phyloP scores from a whole-genome alignment of 2,888 invertebrate species.

The Eupithecia subfuscata region DNA sequence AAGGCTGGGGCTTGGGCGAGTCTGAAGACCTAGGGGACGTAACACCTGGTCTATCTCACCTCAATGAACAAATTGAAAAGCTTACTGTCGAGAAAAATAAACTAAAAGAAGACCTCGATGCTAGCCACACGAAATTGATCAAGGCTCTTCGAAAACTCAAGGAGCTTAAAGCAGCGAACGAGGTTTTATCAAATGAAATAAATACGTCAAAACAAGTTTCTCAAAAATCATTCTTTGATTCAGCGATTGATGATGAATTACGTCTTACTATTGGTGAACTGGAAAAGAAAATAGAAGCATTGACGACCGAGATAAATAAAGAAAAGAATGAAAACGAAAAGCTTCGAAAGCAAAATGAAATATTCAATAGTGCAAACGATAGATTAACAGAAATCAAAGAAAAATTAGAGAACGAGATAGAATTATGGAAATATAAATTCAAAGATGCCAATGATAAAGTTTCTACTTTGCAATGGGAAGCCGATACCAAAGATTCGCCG shows the following conservation, averaged over 20 bases:
- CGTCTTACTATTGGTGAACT: conserved; percentile 86
- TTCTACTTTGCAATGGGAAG: conserved; percentile 70
- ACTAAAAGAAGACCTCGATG: conserved; percentile 85
- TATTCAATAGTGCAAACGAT: conserved; percentile 90
- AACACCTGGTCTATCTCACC: conserved; percentile 78
- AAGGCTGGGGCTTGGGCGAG: conserved; percentile 76
- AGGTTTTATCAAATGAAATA: conserved; percentile 83
- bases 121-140: conserved; percentile 87
- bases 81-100: conserved; percentile 84
- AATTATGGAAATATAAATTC: conserved; percentile 88
- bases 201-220: conserved; percentile 80
- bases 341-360: conserved; percentile 88
- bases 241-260: conserved; percentile 92
- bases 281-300: conserved; percentile 86
- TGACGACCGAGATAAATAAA: conserved; percentile 83
- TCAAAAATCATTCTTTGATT: conserved; percentile 87
- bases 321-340: conserved; percentile 87
- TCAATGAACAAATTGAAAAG: conserved; percentile 84
- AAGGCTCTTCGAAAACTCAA: conserved; percentile 94
- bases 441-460: conserved; percentile 88
- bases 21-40: conserved; percentile 62
- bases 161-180: conserved; percentile 89
- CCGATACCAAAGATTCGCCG: conserved; percentile 58
- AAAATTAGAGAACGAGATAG: conserved; percentile 90
- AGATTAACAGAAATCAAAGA: conserved; percentile 92